Conservation (phyloP, 2,113 vertebrate genomes). For the Sminthopsis crassicaudata region DNA sequence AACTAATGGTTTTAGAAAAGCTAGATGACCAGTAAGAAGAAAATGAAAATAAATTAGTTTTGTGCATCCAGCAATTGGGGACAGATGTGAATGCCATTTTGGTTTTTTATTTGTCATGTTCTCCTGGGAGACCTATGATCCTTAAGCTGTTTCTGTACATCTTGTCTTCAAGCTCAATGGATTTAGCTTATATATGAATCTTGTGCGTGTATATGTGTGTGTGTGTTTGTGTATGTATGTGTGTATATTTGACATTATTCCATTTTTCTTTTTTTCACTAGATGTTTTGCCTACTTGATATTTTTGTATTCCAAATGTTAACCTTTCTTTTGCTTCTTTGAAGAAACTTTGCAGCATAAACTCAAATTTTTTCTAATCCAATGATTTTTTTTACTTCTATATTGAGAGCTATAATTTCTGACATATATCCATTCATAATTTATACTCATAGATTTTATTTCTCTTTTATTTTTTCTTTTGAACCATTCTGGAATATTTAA, state of each 20-base stretch:
- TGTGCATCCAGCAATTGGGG: not conserved
- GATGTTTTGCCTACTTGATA: not conserved
- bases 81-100: not conserved
- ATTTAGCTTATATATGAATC: not conserved
- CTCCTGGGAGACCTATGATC: not conserved
- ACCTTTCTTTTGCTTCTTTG: not conserved
- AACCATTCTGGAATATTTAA: not conserved
- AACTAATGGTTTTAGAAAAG: not conserved
- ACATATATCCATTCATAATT: not conserved
- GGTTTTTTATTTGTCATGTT: not conserved
- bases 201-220: too few species aligned
- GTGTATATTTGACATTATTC: not conserved
- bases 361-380: not conserved
- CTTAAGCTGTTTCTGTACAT: not conserved
- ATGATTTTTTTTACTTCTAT: not conserved
- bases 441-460: not conserved
- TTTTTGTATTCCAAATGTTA: not conserved
- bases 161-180: not conserved
- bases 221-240: too few species aligned
- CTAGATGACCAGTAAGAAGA: not conserved
- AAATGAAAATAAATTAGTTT: not conserved
- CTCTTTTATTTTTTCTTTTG: not conserved
- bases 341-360: not conserved
- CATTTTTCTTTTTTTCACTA: not conserved
- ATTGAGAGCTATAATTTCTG: not conserved